Evolutionary conservation across 2,113 vertebrate genomes (phyloP), one percentile per base, ranked within the genome.

Genomic region (Emydocephalus ijimae): DNA sequence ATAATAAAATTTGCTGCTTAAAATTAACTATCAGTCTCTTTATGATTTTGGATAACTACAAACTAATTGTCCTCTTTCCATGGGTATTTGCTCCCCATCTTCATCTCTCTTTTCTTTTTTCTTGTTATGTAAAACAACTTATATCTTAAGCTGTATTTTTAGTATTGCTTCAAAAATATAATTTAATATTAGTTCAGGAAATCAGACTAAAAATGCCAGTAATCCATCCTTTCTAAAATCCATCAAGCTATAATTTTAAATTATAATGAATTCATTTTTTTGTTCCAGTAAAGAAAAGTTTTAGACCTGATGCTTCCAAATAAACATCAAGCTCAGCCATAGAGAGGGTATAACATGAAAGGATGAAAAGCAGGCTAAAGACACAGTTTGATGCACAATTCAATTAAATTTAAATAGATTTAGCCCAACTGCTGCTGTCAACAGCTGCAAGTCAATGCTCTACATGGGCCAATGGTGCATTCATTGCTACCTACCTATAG

Each of bases 331-430:
- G 2, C 43, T 48, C 54, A 61, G 54, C 74, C 14, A 12, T 23
- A 86, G 29, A 39, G 74, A 59, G 12, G 55, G 55, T 86, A n/a
- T 61, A 90, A 52, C 12, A 52, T 61, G 85, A 74, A 92, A 92
- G 29, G n/a, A 92, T 21, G 39, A 89, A 90, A 74, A 90, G 74
- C 69, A 86, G 55, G 21, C 39, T 57, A 89, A 90, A 92, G 45
- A 85, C 43, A 61, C 74, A 90, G 21, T 90, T 86, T 86, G 56
- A 61, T 90, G 55, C 88, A 90, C 74, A 92, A 86, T 90, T 92
- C 55, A 92, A 64, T 90, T 85, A 92, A 61, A 89, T 12, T 57
- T 90, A 90, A 92, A 90, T 86, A 90, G 88, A 59, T 89, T 45
- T 57, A 85, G 26, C 45, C 54, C 55, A 86, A 39, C n/a, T 86